Base-by-base conservation (phyloP, 2,113 vertebrate species). In the Haemorhous mexicanus region DNA sequence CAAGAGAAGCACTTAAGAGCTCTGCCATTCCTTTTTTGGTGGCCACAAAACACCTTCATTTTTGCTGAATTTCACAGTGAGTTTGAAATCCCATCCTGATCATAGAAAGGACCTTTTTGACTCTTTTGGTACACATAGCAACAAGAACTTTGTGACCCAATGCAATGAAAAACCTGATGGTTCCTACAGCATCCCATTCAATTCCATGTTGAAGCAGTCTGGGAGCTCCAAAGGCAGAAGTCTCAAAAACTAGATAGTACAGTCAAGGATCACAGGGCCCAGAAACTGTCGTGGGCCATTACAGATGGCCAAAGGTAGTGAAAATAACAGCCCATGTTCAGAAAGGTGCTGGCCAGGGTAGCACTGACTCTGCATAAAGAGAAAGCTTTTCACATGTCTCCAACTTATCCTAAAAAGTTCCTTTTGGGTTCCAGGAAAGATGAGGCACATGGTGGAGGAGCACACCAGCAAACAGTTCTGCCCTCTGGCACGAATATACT, bases 131-230 rank as follows among this genome's bases (percentile, higher is more conserved):
- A 72, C 8, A 46, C 7, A 33, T 0, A 55, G 63, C 26, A 68
- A 41, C 16, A 46, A 63, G 13, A 33, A n/a, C 10, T 70, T 13
- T 22, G n/a, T 11, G 16, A 66, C 15, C 19, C 37, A 75, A 4
- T 5, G 24, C 41, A 58, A 28, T 3, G 8, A 52, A 74, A 64
- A 84, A 67, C 6, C n/a, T 58, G 30, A 13, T 1, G 1, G 20
- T 35, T 73, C 44, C 77, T 37, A 43, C 7, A 56, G 41, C 21
- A 66, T 74, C 35, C n/a, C 47, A 3, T 39, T 87, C 14, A 47
- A 33, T 47, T 14, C 46, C 30, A 69, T 0, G 0, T 1, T 47
- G 41, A 64, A 87, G 78, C 37, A 56, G 30, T 39, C 73, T 27
- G 21, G n/a, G 30, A 87, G 22, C 13, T 90, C 33, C 70, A 53